Conservation (phyloP, 2,888 invertebrate species). For the Nowickia ferox region DNA sequence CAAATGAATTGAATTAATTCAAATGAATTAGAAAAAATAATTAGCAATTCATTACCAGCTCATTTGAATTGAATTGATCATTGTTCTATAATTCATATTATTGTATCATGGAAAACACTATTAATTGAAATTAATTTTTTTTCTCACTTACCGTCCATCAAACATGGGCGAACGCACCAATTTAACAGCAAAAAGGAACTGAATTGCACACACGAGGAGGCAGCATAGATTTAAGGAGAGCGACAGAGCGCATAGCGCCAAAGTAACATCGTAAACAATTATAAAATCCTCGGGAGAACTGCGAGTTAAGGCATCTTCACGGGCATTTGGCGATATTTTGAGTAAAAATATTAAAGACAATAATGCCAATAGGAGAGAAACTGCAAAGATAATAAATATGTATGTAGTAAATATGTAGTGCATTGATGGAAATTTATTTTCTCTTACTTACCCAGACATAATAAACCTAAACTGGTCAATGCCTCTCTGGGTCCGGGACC, state of each 20-base stretch:
- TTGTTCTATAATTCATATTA: no score
- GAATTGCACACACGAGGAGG: conserved; percentile 95
- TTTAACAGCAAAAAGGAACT: conserved; percentile 96
- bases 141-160: conserved; percentile 85
- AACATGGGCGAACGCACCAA: conserved; percentile 93
- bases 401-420: background rate
- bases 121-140: no score
- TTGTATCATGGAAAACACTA: no score
- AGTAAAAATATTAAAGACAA: conserved; percentile 93
- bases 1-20: no score
- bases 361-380: conserved; percentile 92
- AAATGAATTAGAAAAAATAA: no score
- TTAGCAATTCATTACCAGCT: no score
- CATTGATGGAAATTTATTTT: background rate
- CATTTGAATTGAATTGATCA: no score
- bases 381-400: conserved; percentile 78
- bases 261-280: conserved; percentile 95
- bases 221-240: conserved; percentile 95
- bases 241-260: conserved; percentile 94
- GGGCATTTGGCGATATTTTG: conserved; percentile 88
- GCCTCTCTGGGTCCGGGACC: conserved; percentile 89
- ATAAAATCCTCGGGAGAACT: conserved; percentile 91
- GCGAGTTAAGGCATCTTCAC: conserved; percentile 82
- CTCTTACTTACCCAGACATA: conserved; percentile 86
- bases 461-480: conserved; percentile 91